Evolutionary conservation across 2,113 vertebrate genomes (phyloP).

Genomic region (Tonatia bakeri): DNA sequence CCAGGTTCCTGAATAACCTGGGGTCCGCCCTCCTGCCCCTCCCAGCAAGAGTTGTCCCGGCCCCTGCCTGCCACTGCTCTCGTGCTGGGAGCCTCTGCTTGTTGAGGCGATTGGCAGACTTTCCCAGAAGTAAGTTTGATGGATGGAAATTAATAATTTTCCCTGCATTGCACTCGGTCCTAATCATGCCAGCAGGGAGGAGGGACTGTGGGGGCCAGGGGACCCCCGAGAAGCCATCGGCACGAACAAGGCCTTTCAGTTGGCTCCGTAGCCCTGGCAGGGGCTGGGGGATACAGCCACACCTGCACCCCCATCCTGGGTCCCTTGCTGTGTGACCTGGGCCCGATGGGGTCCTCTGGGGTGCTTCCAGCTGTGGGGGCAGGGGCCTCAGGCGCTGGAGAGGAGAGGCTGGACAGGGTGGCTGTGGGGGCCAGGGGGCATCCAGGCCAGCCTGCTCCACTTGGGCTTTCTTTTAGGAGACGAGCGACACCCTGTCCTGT

Average conservation of each 20-base stretch:
- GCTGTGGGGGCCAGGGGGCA: background rate
- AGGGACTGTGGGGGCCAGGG: background rate
- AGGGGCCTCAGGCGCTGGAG: too few relatives aligned
- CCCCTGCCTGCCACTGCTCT: background rate
- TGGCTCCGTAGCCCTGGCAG: background rate
- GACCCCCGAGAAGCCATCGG: constrained; percentile 51
- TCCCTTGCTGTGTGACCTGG: background rate
- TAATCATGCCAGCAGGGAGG: constrained; percentile 53
- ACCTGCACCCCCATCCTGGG: too few relatives aligned
- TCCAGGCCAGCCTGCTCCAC: background rate
- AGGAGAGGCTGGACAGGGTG: background rate
- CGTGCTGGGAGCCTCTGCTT: constrained; percentile 12
- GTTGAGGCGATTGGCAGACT: constrained; percentile 74
- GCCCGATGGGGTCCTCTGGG: background rate
- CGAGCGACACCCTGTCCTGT: background rate
- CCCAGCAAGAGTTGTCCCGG: background rate
- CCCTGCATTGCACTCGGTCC: constrained; percentile 38
- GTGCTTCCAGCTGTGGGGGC: background rate
- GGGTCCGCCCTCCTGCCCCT: background rate
- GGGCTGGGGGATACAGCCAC: background rate
- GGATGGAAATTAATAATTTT: constrained; percentile 67
- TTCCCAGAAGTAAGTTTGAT: constrained; percentile 74
- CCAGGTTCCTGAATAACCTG: background rate
- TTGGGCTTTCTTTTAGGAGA: background rate
- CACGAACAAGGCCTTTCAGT: background rate